Evolutionary conservation across 1,140 invertebrate species (phyloP), one percentile per base, ranked within the genome.

Genomic region (Adelges cooleyi): DNA sequence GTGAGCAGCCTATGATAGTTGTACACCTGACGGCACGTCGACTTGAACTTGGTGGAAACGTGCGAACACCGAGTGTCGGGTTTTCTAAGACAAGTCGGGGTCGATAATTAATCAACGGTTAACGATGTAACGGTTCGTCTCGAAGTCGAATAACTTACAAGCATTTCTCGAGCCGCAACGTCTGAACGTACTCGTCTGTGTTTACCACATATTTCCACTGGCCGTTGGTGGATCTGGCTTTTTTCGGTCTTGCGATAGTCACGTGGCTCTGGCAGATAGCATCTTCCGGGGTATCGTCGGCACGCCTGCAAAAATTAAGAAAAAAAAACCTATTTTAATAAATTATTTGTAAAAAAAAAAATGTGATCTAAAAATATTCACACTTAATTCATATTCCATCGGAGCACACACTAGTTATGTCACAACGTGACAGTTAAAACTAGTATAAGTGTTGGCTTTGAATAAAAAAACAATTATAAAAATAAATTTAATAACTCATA

Each of bases 121-220:
- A 20, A 53, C 20, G 3, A 3, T 15, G 17, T 8, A 20, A 22
- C 1, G 3, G 27, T 13, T 22, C 3, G 3, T 42, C 13, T 42
- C 17, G 40, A 42, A 4, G 17, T 42, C 17, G 13, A n/a, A 46
- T 17, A 65, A 68, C 69, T 69, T 56, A 90, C 87, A 84, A 80
- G 77, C 89, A 92, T 72, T 89, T 90, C 73, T 92, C 89, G 67
- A 92, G 75, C 15, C 89, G 74, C 18, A 92, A 72, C 0, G 89
- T 92, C 74, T 92, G 89, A 1, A 87, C 89, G 70, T 91, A 88
- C 65, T 90, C 86, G 0, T 83, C 87, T 1, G 88, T 87, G 69
- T 92, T 92, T 44, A 92, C 88, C 67, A 92, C 87, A 69, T 86
- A 90, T 70, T 91, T 91, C 89, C 89, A 91, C 67, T 85, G 79